phyloP scores from a whole-genome alignment of 2,797 vertebrate species.

The Gephyroberyx darwinii region DNA sequence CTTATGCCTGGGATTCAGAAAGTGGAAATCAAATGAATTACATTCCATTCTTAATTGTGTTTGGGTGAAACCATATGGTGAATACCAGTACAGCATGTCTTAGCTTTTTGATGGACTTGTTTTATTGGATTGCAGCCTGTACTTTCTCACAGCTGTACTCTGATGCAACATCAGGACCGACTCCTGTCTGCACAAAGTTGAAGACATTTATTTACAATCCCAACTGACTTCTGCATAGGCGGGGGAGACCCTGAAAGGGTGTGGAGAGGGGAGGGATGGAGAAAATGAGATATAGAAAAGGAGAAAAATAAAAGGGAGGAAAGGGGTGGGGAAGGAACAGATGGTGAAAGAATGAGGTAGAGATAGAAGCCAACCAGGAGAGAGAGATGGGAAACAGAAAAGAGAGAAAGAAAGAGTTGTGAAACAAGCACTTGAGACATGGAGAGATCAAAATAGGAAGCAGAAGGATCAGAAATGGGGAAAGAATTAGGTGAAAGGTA shows the following conservation, averaged over 20 bases:
- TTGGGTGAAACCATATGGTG: constrained; percentile 34
- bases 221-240: neutral
- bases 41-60: constrained; percentile 28
- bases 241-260: constrained; percentile 45
- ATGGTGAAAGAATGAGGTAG: constrained; percentile 45
- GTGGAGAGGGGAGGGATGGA: constrained; percentile 22
- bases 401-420: constrained; percentile 26
- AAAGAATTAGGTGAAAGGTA: constrained; percentile 37
- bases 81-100: constrained; percentile 38
- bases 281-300: constrained; percentile 33
- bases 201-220: constrained; percentile 65
- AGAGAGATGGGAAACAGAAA: constrained; percentile 14
- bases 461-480: constrained; percentile 14
- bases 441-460: constrained; percentile 19
- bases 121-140: constrained; percentile 35
- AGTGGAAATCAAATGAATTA: constrained; percentile 34
- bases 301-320: constrained; percentile 7
- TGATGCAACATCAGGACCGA: constrained; percentile 35
- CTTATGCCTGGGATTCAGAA: constrained; percentile 21
- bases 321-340: constrained; percentile 32
- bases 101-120: constrained; percentile 50
- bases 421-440: constrained; percentile 18
- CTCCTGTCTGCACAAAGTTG: constrained; percentile 55
- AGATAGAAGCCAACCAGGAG: constrained; percentile 31
- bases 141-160: constrained; percentile 46